Percentiles rank a stretch among this genome's conserved stretches.
These are phyloP conservation scores for Rhadinocentrus ornatus DNA, from an alignment of 2,797 vertebrate species.

Conservation along the genomic window DNA sequence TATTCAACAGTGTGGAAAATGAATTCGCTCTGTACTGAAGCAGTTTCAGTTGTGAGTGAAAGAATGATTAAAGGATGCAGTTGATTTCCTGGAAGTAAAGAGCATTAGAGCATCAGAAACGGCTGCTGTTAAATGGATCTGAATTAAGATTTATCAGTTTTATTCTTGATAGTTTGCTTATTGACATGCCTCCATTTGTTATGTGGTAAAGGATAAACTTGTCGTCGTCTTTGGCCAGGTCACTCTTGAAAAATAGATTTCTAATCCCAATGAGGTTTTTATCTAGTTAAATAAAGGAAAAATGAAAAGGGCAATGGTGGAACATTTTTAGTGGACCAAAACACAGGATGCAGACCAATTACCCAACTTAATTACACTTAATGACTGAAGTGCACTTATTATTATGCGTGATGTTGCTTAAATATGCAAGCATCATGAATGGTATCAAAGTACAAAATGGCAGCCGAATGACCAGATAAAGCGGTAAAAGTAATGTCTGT, in stretches of 20 bases:
- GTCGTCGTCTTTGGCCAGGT: too few relatives aligned
- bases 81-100: background rate
- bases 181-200: too few relatives aligned
- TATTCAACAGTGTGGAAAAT: slow-evolving; percentile 74
- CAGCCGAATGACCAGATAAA: too few relatives aligned
- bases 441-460: too few relatives aligned
- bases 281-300: too few relatives aligned
- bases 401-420: background rate
- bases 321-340: background rate
- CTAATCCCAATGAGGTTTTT: too few relatives aligned
- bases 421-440: background rate
- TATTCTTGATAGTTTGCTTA: background rate
- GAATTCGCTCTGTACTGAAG: slow-evolving; percentile 52
- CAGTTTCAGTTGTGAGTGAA: background rate
- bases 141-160: slow-evolving; percentile 37
- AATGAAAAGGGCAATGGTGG: too few relatives aligned
- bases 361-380: background rate
- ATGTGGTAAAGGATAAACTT: too few relatives aligned
- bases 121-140: slow-evolving; percentile 36
- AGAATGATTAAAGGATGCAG: background rate
- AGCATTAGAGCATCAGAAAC: background rate
- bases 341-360: background rate
- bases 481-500: too few relatives aligned
- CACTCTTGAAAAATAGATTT: too few relatives aligned
- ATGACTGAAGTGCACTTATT: background rate